A percentile compares a stretch with the other conserved stretches of the same genome.
These are phyloP conservation scores for Leucophenga maculata DNA, from an alignment of 2,888 invertebrate species.

Conservation along the genomic window DNA sequence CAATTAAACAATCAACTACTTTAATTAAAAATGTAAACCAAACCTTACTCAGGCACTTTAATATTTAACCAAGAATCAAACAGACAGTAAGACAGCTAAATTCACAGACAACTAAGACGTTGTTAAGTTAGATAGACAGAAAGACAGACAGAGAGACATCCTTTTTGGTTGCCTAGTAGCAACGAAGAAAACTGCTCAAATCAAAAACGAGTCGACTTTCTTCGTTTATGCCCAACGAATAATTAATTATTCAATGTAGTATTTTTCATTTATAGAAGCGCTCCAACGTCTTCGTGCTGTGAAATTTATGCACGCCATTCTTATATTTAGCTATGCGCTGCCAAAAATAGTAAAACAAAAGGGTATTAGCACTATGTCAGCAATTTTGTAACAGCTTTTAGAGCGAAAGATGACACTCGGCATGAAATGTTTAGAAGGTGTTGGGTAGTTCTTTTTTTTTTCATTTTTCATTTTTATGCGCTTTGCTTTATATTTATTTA, in stretches of 20 bases:
- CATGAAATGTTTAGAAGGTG: no score
- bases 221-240: background rate
- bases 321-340: constrained; percentile 13
- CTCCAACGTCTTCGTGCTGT: constrained; percentile 23
- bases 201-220: background rate
- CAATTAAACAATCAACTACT: no score
- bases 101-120: background rate
- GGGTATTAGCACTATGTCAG: no score
- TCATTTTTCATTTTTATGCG: no score
- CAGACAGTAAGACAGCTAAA: background rate
- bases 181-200: background rate
- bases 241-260: no score
- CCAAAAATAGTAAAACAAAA: background rate
- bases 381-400: no score
- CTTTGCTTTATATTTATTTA: no score
- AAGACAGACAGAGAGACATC: background rate
- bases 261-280: background rate
- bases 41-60: background rate
- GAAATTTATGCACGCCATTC: constrained; percentile 4
- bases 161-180: no score
- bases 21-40: no score
- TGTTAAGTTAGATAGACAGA: background rate
- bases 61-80: background rate
- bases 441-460: no score
- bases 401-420: no score